Percentiles rank a stretch among this genome's conserved stretches.
phyloP scores from a whole-genome alignment of 2,888 invertebrate genomes.

The Parelbella ahira region DNA sequence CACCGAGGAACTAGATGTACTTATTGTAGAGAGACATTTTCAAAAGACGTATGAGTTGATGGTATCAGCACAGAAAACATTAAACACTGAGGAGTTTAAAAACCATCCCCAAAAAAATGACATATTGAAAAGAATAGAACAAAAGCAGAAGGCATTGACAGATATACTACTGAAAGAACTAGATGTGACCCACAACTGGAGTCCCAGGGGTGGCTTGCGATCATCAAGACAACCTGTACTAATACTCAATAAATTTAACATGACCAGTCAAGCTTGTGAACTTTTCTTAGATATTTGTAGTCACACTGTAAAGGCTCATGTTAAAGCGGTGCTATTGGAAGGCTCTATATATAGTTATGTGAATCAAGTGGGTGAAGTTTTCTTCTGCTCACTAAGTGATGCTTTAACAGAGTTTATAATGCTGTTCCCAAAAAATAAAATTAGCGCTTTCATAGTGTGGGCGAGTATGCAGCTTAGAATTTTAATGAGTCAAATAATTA shows the following conservation, averaged over 20 bases:
- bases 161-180: conserved; percentile 94
- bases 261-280: conserved; percentile 87
- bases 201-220: conserved; percentile 92
- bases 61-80: conserved; percentile 73
- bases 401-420: conserved; percentile 82
- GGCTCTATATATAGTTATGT: conserved; percentile 90
- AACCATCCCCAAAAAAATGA: conserved; percentile 61
- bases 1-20: conserved; percentile 96
- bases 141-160: conserved; percentile 87
- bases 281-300: conserved; percentile 90
- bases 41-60: conserved; percentile 93
- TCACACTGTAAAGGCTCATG: conserved; percentile 88
- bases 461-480: conserved; percentile 90
- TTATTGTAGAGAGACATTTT: conserved; percentile 97
- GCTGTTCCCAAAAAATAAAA: conserved; percentile 88
- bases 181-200: conserved; percentile 93
- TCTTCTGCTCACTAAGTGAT: conserved; percentile 90
- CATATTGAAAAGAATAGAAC: conserved; percentile 82
- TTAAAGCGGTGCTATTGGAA: conserved; percentile 89
- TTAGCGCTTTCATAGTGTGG: conserved; percentile 91
- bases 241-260: conserved; percentile 88
- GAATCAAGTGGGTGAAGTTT: conserved; percentile 89
- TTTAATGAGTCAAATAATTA: conserved; percentile 89
- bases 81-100: conserved; percentile 62
- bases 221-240: conserved; percentile 91